Percentiles rank a stretch among this genome's conserved stretches.
Conservation (phyloP, 2,888 invertebrate genomes). For the Harpalus rubripes region DNA sequence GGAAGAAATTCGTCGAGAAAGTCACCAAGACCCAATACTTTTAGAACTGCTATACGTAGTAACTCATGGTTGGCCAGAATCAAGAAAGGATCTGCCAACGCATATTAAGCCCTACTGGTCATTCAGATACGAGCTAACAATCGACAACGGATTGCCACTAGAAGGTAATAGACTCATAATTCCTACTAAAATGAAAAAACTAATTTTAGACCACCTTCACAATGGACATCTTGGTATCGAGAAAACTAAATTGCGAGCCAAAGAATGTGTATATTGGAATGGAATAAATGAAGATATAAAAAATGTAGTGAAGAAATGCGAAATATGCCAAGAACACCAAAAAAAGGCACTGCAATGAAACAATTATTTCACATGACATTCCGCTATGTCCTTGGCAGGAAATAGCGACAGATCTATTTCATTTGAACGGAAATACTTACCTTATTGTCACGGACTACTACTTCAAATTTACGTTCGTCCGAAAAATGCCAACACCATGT, state of each 20-base stretch:
- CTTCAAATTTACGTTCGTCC: background rate
- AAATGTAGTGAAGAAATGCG: background rate
- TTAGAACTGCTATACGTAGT: background rate
- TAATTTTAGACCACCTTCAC: background rate
- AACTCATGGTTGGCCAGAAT: slow-evolving; percentile 17
- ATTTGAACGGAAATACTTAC: background rate
- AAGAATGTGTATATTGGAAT: slow-evolving; percentile 7
- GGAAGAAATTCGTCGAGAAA: background rate
- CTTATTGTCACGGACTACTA: slow-evolving; percentile 2
- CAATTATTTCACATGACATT: background rate
- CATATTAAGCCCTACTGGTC: background rate
- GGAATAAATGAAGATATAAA: background rate
- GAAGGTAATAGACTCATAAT: slow-evolving; percentile 7
- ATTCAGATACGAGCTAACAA: background rate
- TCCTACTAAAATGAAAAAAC: background rate
- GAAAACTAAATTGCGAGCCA: background rate
- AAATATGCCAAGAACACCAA: background rate
- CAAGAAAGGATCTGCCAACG: background rate
- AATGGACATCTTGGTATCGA: background rate
- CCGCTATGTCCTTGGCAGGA: background rate
- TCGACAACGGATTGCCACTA: background rate
- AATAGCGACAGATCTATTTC: slow-evolving; percentile 12
- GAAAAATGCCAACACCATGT: background rate
- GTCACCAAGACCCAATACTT: slow-evolving; percentile 8
- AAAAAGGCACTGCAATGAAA: background rate